Base-by-base conservation (phyloP, 2,797 vertebrate species). In the Dendrocincla fuliginosa region DNA sequence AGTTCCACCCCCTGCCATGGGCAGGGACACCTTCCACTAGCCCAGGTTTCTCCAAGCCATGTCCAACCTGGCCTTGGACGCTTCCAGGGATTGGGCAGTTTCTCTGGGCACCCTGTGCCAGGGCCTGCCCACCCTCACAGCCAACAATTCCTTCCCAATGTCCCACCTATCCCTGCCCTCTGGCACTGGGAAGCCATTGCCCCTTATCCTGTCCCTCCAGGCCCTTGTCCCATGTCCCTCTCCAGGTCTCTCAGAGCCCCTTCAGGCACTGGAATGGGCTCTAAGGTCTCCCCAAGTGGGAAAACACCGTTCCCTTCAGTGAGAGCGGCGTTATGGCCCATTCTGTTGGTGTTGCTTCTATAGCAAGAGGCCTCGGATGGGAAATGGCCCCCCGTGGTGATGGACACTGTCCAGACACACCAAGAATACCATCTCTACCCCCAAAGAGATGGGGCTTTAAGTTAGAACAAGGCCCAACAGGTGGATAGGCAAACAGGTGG, bases 301-400 rank as follows among this genome's bases (percentile, higher is more conserved):
- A 32, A 39, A 50, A 23, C 5, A 0, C 27, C 37, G 0, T 28
- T 41, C 20, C 20, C 69, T 12, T 2, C 42, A 35, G 47, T 1
- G 5, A n/a, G 55, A 76, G 9, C 24, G 32, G 53, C 23, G 3
- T 60, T 27, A 19, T 19, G 63, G 82, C 46, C 52, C 25, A 0
- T 25, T 68, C 28, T 8, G 55, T 69, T 59, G 5, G 79, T 7
- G 13, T 71, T 41, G 8, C 46, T 19, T 3, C 24, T 56, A 15
- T 16, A 11, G 10, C 0, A 3, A 68, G 87, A 61, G 67, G 85
- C 46, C 78, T 17, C 20, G 1, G 56, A 6, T 35, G 9, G 82
- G 67, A 37, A 64, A 44, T 0, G 10, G 89, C 74, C 61, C 63
- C 89, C 87, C 13, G 4, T n/a, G 73, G 81, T 46, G 75, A 14